Base-by-base conservation (phyloP, 2,797 vertebrate genomes). In the Notolabrus celidotus region DNA sequence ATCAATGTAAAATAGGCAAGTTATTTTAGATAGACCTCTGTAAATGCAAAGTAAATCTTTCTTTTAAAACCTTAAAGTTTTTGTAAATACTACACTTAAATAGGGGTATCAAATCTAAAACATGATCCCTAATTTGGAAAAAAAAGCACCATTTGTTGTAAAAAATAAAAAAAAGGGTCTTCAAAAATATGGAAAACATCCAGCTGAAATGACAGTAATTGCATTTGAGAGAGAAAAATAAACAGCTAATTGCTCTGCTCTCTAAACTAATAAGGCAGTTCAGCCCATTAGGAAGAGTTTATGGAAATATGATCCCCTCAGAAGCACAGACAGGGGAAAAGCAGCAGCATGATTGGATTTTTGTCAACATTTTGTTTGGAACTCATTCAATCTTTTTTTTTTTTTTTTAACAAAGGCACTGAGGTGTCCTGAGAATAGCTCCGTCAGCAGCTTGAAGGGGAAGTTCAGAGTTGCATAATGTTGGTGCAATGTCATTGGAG, bases 261-360 rank as follows among this genome's bases (percentile, higher is more conserved):
- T 77, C 47, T 63, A 17, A 58, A 49, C 61, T 64, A 54, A 78
- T 74, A 36, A 58, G 57, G 43, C 54, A 71, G 74, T 79, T 82
- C 46, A 59, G 67, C 49, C 57, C 38, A 86, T 88, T 84, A 79
- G 59, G 38, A 49, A 31, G 50, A 49, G 68, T 80, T 86, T 79
- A 79, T 86, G 85, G 53, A 77, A 86, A 84, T 82, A 31, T 43
- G 53, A 84, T 80, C 25, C 67, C 51, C 60, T 63, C 59, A 53
- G 73, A 33, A 20, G 49, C 22, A 45, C 60, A 73, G 64, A 77
- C 2, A 16, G 23, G 59, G 59, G 59, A 83, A 56, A n/a, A n/a
- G 49, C 62, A 71, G 53, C 68, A 36, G 42, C 53, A 46, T 73
- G 60, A 80, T 73, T 81, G 74, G 74, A 71, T 83, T 59, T 80